Evolutionary conservation across 2,797 vertebrate genomes (phyloP), one percentile per base, ranked within the genome.

Genomic region (Scleropages formosus): DNA sequence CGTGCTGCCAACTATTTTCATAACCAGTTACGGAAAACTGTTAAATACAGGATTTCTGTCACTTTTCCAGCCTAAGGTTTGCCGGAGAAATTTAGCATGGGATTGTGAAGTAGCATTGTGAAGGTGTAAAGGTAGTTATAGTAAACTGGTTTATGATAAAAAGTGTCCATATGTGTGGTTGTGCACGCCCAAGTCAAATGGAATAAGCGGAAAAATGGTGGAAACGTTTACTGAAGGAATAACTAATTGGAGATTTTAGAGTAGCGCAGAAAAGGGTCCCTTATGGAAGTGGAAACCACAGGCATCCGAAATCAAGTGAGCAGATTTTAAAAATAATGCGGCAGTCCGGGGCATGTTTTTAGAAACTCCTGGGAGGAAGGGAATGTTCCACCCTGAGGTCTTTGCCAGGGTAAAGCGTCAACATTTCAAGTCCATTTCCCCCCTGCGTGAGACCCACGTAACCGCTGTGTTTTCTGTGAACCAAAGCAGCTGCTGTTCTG

Each of bases 281-380:
- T 75, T 67, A 80, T 77, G 49, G 47, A 31, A 51, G 51, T 62
- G 44, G 53, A 73, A 78, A 68, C 76, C 61, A 47, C 56, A 56
- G 56, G 56, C 26, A 39, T 78, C 67, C 74, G 58, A 61, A 68
- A 73, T 73, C 27, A 65, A 60, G 60, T 10, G 60, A 58, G 20
- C 44, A 60, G 44, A 27, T 51, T 75, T 66, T 75, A 56, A 67
- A 67, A 75, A 75, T 75, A 75, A 75, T 24, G 53, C 24, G 8
- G 7, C 13, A 13, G 20, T 22, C 49, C 65, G 66, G 47, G 26
- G 15, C 46, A 58, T 73, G 67, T 67, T 80, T 78, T 73, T 22
- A 75, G 76, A 78, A 44, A 76, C 62, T 75, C 49, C 56, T 51
- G 39, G 51, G 60, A 66, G 75, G 20, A 18, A 51, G 47, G 49